These are phyloP conservation scores for Fopius arisanus DNA, from an alignment of 1,140 invertebrate genomes.

Conservation along the genomic window DNA sequence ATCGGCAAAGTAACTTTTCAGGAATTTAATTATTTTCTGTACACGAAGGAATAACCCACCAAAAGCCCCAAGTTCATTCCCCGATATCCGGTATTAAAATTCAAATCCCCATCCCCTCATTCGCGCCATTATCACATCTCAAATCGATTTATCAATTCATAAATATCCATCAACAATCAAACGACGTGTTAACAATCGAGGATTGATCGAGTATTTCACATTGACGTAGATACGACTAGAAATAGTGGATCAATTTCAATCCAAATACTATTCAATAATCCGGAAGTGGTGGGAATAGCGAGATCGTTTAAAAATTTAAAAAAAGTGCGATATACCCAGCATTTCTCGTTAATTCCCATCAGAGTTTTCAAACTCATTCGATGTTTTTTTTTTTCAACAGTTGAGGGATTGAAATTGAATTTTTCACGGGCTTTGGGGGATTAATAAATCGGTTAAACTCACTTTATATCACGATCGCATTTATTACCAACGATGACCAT, in stretches of 20 bases:
- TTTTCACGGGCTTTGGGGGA: neutral
- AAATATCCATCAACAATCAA: neutral
- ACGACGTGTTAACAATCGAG: neutral
- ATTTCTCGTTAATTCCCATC: neutral
- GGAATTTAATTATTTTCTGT: neutral
- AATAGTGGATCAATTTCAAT: neutral
- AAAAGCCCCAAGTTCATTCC: too few species aligned
- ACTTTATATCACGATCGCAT: conserved; percentile 63
- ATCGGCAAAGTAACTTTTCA: neutral
- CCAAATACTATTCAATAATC: neutral
- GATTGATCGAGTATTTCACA: neutral
- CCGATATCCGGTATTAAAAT: too few species aligned
- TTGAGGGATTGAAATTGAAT: neutral
- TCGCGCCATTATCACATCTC: too few species aligned
- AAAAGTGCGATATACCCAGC: neutral
- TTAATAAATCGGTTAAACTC: conserved; percentile 25
- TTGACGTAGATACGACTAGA: neutral
- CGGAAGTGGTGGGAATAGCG: neutral
- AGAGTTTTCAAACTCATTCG: neutral
- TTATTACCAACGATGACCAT: conserved; percentile 87
- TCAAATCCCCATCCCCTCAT: too few species aligned
- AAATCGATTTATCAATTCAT: too few species aligned
- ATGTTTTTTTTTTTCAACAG: neutral
- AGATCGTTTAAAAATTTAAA: neutral
- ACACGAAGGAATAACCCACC: neutral